phyloP scores from a whole-genome alignment of 1,140 invertebrate genomes.

The Trissolcus basalis region DNA sequence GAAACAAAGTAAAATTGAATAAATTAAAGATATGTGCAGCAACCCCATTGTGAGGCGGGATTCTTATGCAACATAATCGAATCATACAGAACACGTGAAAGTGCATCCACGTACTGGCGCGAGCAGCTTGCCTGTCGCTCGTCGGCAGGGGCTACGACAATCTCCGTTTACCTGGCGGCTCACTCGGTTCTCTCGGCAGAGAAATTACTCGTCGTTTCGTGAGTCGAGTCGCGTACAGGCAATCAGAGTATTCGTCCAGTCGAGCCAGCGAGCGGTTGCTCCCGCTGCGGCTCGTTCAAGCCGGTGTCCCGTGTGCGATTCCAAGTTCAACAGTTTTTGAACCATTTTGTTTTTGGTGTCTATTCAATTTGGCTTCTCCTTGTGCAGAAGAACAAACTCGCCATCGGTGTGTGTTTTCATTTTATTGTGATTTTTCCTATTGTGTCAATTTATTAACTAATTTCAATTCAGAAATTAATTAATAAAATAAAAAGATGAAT shows the following conservation, averaged over 20 bases:
- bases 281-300: constrained; percentile 32
- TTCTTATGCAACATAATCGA: constrained; percentile 50
- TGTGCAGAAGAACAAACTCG: no score
- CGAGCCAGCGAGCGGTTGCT: constrained; percentile 61
- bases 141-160: constrained; percentile 52
- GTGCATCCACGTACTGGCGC: constrained; percentile 64
- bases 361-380: no score
- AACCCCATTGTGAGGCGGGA: constrained; percentile 44
- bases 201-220: constrained; percentile 62
- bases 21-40: constrained; percentile 13
- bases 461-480: no score
- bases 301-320: constrained; percentile 19
- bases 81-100: constrained; percentile 65
- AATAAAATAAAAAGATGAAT: no score
- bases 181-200: constrained; percentile 48
- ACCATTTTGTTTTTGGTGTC: neutral
- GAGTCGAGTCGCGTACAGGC: constrained; percentile 50
- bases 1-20: constrained; percentile 3
- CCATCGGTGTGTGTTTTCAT: no score
- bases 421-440: no score
- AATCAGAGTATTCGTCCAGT: constrained; percentile 65
- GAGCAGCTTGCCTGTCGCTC: constrained; percentile 41
- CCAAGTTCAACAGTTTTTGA: neutral
- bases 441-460: no score
- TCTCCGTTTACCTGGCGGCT: constrained; percentile 61